Percentiles rank a stretch among this genome's conserved stretches.
These are phyloP conservation scores for Choreutis nemorana DNA, from an alignment of 2,888 invertebrate species.

Conservation along the genomic window DNA sequence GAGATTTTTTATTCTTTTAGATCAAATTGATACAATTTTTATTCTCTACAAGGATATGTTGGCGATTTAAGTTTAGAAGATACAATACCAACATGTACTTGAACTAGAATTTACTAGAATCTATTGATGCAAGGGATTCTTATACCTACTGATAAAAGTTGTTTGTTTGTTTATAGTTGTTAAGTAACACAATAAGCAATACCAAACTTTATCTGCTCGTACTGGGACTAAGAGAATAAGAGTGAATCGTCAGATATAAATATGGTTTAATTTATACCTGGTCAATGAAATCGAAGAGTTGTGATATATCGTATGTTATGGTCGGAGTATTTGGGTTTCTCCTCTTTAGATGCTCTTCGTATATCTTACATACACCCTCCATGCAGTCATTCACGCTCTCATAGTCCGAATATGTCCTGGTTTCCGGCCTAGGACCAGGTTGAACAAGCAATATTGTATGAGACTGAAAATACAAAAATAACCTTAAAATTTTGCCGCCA, in stretches of 20 bases:
- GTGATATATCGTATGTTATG: conserved; percentile 98
- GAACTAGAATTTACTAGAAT: no score
- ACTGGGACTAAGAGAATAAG: no score
- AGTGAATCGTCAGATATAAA: no score
- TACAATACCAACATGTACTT: no score
- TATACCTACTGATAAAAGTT: no score
- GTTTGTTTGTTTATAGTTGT: no score
- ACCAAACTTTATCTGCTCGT: no score
- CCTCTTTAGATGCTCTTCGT: conserved; percentile 96
- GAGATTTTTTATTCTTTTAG: not conserved
- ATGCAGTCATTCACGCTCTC: conserved; percentile 98
- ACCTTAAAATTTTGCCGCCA: conserved; percentile 34
- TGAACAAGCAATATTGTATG: conserved; percentile 97
- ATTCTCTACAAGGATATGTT: no score
- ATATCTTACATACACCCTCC: conserved; percentile 99
- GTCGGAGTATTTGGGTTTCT: conserved; percentile 95
- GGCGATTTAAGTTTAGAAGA: no score
- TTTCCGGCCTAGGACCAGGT: conserved; percentile 92
- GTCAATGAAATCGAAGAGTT: conserved; percentile 98
- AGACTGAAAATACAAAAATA: conserved; percentile 71
- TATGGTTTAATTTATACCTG: conserved; percentile 67
- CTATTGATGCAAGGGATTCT: no score
- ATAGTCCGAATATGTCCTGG: conserved; percentile 97
- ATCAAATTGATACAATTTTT: no score
- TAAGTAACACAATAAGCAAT: no score